A percentile compares a stretch with the other conserved stretches of the same genome.
These are phyloP conservation scores for Eurytemora carolleeae DNA, from an alignment of 1,140 invertebrate species.

Conservation along the genomic window DNA sequence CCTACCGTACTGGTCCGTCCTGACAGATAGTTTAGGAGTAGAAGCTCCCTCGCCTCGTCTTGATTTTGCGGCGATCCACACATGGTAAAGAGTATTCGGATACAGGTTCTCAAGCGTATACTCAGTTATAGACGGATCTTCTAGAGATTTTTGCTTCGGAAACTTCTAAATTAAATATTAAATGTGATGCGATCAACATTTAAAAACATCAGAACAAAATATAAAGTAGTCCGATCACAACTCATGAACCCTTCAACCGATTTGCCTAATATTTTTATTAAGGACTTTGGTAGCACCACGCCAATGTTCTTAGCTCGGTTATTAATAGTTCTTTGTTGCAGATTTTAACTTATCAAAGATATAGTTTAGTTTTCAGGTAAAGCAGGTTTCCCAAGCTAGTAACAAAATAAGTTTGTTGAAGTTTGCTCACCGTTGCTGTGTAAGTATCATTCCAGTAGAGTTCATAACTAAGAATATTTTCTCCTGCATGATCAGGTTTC, in stretches of 20 bases:
- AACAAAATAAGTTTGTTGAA: no score
- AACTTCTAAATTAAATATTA: slow-evolving; percentile 1
- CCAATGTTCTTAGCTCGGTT: no score
- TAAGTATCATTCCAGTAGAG: slow-evolving; percentile 95
- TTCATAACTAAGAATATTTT: slow-evolving; percentile 82
- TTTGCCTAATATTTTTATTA: no score
- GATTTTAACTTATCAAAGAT: no score
- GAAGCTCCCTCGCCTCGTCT: slow-evolving; percentile 77
- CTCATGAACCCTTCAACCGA: no score
- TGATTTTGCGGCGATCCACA: slow-evolving; percentile 80
- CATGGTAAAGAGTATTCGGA: slow-evolving; percentile 85
- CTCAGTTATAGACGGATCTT: background rate
- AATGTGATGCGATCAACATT: background rate
- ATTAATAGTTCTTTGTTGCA: no score
- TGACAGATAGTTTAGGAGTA: slow-evolving; percentile 74
- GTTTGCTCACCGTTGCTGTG: slow-evolving; percentile 49
- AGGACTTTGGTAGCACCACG: no score
- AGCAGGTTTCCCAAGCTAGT: no score
- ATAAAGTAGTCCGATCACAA: background rate
- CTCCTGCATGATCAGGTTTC: slow-evolving; percentile 64
- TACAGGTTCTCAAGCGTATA: slow-evolving; percentile 70
- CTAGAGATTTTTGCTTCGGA: slow-evolving; percentile 6
- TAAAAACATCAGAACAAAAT: slow-evolving; percentile 5
- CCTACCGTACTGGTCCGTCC: slow-evolving; percentile 94
- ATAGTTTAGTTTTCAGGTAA: no score